These are phyloP conservation scores for Capra hircus DNA, from an alignment of 2,113 vertebrate genomes.

Conservation along the genomic window DNA sequence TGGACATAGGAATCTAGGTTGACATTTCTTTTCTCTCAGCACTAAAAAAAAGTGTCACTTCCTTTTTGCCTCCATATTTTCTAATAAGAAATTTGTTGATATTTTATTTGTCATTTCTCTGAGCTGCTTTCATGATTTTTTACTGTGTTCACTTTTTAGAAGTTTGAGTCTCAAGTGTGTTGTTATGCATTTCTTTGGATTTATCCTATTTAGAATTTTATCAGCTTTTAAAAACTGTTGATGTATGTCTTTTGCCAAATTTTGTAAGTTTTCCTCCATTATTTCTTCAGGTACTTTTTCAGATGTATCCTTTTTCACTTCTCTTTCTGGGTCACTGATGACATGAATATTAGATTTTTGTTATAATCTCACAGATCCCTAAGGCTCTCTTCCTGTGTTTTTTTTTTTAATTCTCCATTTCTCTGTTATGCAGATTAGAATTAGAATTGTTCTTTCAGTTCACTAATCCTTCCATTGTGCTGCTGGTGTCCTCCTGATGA, in stretches of 20 bases:
- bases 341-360: background rate
- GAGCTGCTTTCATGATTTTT: background rate
- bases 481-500: background rate
- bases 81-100: background rate
- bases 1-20: background rate
- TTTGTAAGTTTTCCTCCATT: background rate
- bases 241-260: background rate
- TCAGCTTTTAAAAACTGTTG: background rate
- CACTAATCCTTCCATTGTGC: background rate
- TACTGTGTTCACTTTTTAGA: background rate
- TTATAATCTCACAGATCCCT: background rate
- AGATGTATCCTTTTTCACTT: background rate
- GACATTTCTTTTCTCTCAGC: background rate
- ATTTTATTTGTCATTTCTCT: background rate
- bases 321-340: background rate
- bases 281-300: background rate
- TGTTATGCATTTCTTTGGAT: background rate
- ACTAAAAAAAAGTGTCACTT: background rate
- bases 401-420: background rate
- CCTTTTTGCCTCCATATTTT: background rate
- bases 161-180: background rate
- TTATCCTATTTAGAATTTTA: background rate
- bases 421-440: background rate
- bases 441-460: background rate
- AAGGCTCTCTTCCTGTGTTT: background rate